A percentile compares a stretch with the other conserved stretches of the same genome.
phyloP scores from a whole-genome alignment of 2,888 invertebrate genomes.

The Dicyrtomina minuta region DNA sequence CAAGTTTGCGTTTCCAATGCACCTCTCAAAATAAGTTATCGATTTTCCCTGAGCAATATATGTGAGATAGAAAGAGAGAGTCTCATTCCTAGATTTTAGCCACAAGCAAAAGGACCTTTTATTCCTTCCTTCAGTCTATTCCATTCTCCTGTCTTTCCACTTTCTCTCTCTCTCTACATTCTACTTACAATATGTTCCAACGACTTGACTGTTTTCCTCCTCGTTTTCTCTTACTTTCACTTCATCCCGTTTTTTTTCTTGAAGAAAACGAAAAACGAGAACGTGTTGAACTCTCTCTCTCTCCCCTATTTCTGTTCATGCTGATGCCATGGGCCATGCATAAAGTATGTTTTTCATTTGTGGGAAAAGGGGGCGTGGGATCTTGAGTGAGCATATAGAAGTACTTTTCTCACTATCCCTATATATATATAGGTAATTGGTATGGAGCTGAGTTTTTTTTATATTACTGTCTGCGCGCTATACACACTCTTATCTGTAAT shows the following conservation, averaged over 20 bases:
- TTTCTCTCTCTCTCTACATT: background rate
- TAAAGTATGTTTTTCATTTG: no score
- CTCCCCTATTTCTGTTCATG: background rate
- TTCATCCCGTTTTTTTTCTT: no score
- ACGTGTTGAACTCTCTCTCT: background rate
- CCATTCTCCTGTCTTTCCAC: background rate
- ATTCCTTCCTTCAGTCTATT: background rate
- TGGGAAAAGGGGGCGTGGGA: no score
- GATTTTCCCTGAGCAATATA: slow-evolving; percentile 16
- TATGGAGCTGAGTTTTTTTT: no score
- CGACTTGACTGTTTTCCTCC: background rate
- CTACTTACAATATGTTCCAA: no score
- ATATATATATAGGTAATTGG: no score
- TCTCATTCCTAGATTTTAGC: slow-evolving; percentile 8
- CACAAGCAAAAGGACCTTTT: slow-evolving; percentile 10
- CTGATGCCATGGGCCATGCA: background rate
- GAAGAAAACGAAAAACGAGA: no score
- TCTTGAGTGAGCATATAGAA: no score
- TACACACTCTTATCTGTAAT: no score
- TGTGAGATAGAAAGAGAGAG: background rate
- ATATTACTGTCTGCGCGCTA: no score
- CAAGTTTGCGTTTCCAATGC: slow-evolving; percentile 33
- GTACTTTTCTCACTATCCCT: no score
- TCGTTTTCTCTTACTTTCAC: background rate
- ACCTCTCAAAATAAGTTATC: slow-evolving; percentile 30